These are phyloP conservation scores for Zoanthus gigantus DNA, from an alignment of 92 coral and sea anemone species.

Conservation along the genomic window DNA sequence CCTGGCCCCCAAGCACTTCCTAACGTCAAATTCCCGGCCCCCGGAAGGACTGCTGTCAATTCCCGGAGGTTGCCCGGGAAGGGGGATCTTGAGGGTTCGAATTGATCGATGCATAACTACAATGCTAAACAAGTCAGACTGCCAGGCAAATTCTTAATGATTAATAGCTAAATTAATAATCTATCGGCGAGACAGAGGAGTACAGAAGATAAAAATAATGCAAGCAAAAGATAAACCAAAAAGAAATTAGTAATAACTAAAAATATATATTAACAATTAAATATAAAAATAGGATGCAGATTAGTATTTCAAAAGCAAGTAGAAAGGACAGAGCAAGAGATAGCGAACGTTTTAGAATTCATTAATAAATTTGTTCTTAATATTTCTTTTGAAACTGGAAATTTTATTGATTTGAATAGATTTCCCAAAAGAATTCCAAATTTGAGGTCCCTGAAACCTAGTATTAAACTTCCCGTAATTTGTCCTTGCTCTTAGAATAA, in stretches of 20 bases:
- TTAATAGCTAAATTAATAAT: not conserved
- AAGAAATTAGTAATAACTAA: not conserved
- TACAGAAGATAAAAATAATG: not conserved
- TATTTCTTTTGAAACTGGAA: too few species aligned
- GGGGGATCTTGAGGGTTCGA: too few species aligned
- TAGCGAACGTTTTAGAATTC: too few species aligned
- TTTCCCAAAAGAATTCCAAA: not conserved
- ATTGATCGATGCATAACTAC: not conserved
- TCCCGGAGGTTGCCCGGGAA: too few species aligned
- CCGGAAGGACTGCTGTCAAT: too few species aligned
- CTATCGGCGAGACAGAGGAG: slow-evolving; percentile 5
- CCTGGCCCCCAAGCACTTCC: too few species aligned
- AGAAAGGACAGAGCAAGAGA: too few species aligned
- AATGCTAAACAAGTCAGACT: not conserved
- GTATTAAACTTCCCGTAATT: not conserved
- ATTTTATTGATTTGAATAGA: not conserved
- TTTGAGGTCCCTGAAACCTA: not conserved
- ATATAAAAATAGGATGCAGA: not conserved
- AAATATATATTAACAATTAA: not conserved
- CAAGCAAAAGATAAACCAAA: not conserved
- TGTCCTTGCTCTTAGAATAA: too few species aligned
- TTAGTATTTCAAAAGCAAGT: too few species aligned
- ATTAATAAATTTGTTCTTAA: too few species aligned
- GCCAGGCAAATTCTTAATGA: not conserved
- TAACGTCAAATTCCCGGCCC: too few species aligned